Evolutionary conservation across 2,113 vertebrate species (phyloP).

Genomic region (Caranx ignobilis): DNA sequence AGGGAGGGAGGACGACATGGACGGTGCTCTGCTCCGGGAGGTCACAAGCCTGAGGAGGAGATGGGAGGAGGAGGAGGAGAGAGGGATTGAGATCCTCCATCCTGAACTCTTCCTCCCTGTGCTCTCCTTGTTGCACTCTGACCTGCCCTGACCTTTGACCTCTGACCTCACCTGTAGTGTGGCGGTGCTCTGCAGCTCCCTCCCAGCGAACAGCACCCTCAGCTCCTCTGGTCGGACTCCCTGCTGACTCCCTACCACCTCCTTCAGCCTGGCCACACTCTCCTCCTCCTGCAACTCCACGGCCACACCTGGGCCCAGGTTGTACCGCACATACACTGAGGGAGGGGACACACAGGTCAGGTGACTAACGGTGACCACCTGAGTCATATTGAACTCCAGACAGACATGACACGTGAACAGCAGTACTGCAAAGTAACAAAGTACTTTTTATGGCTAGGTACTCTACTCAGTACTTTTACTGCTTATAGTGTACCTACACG

Average conservation of each 20-base stretch:
- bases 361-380: no score
- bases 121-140: no score
- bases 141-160: neutral
- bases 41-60: slow-evolving; percentile 59
- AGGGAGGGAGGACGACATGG: slow-evolving; percentile 58
- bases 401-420: no score
- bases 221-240: slow-evolving; percentile 54
- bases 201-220: slow-evolving; percentile 71
- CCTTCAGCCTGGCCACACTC: slow-evolving; percentile 57
- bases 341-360: neutral
- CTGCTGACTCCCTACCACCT: slow-evolving; percentile 64
- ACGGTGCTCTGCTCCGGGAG: slow-evolving; percentile 73
- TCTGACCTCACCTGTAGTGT: slow-evolving; percentile 61
- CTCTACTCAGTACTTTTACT: neutral
- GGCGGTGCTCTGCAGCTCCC: slow-evolving; percentile 59
- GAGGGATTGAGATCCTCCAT: no score
- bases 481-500: no score
- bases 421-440: no score
- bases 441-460: no score
- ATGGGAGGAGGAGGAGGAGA: neutral
- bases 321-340: slow-evolving; percentile 70
- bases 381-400: no score
- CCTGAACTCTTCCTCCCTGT: no score
- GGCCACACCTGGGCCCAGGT: slow-evolving; percentile 38
- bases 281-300: slow-evolving; percentile 65